Evolutionary conservation across 2,113 vertebrate species (phyloP).

Genomic region (Ochotona curzoniae): DNA sequence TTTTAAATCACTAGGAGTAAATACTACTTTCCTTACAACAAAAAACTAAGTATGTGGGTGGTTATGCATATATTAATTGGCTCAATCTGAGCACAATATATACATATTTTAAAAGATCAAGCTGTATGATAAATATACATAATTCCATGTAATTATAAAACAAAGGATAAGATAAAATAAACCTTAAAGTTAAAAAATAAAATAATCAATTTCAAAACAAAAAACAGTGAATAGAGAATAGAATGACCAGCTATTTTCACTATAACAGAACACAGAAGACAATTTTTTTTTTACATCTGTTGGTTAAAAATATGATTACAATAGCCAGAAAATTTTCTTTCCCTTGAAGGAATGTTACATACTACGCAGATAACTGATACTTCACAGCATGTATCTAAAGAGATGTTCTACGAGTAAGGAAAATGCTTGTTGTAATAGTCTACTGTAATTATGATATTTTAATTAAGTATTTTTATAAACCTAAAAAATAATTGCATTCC

Average conservation of each 20-base stretch:
- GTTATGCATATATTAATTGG: neutral
- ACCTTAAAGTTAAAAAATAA: neutral
- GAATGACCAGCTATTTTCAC: neutral
- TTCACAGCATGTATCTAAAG: too few relatives aligned
- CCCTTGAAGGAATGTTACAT: too few relatives aligned
- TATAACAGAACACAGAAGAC: neutral
- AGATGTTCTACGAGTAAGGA: too few relatives aligned
- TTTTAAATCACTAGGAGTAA: neutral
- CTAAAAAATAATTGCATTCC: neutral
- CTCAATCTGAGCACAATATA: neutral
- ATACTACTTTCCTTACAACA: neutral
- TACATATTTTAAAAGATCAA: neutral
- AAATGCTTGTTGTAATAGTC: too few relatives aligned
- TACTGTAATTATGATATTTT: too few relatives aligned
- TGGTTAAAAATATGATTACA: too few relatives aligned
- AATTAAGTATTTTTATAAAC: too few relatives aligned
- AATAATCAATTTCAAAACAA: neutral
- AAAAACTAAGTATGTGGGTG: neutral
- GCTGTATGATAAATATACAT: neutral
- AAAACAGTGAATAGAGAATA: neutral
- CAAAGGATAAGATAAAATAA: neutral
- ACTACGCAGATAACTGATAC: too few relatives aligned
- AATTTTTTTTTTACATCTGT: neutral
- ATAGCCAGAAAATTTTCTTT: too few relatives aligned
- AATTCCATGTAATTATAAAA: neutral